Evolutionary conservation across 2,113 vertebrate genomes (phyloP).

Genomic region (Notechis scutatus): DNA sequence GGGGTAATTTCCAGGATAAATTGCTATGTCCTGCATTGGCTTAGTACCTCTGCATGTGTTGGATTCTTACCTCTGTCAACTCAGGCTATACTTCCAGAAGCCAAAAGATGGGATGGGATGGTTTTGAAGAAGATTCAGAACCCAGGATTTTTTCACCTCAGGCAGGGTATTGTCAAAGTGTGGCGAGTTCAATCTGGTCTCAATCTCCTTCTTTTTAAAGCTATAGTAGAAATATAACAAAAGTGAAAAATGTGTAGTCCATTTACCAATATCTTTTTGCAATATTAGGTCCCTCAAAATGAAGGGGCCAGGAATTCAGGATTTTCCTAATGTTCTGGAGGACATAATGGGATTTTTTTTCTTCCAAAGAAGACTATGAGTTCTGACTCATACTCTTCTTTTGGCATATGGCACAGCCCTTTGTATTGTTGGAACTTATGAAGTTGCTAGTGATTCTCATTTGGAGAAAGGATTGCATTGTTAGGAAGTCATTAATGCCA

Average conservation of each 20-base stretch:
- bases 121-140: background rate
- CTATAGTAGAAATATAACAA: background rate
- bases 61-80: background rate
- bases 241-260: background rate
- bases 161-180: background rate
- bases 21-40: background rate
- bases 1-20: background rate
- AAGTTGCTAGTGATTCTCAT: background rate
- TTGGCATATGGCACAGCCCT: background rate
- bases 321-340: background rate
- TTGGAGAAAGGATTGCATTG: background rate
- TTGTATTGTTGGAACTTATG: background rate
- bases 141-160: background rate
- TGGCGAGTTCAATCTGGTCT: background rate
- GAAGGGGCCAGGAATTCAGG: background rate
- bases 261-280: background rate
- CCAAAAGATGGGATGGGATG: background rate
- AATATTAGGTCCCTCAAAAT: background rate
- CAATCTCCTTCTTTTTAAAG: background rate
- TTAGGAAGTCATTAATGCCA: background rate
- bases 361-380: background rate
- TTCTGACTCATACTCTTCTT: background rate
- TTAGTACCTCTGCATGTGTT: background rate
- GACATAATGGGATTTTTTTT: background rate
- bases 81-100: background rate